A percentile compares a stretch with the other conserved stretches of the same genome.
Evolutionary conservation across 2,888 invertebrate species (phyloP).

Genomic region (Volucella inflata): DNA sequence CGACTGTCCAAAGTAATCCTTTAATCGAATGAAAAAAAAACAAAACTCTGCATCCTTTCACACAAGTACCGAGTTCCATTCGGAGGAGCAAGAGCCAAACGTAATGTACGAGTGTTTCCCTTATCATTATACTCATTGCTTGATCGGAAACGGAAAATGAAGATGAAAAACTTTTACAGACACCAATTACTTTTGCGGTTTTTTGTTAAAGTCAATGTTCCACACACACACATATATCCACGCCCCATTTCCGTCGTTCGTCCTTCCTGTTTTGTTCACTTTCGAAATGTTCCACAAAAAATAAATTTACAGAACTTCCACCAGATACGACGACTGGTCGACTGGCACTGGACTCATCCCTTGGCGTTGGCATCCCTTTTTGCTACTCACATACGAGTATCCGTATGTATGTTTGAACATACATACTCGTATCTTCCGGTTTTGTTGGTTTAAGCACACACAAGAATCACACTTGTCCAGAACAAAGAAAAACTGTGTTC

Average conservation of each 20-base stretch:
- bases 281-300: constrained; percentile 4
- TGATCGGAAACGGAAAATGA: constrained; percentile 70
- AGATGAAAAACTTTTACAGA: constrained; percentile 72
- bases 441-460: constrained; percentile 48
- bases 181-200: constrained; percentile 55
- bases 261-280: constrained; percentile 29
- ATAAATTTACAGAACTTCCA: constrained; percentile 32
- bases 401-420: not conserved
- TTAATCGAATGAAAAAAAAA: too few relatives aligned
- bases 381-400: too few relatives aligned
- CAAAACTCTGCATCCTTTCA: constrained; percentile 12
- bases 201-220: constrained; percentile 12
- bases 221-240: constrained; percentile 17
- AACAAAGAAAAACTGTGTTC: constrained; percentile 43
- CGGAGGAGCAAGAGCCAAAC: constrained; percentile 6
- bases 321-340: constrained; percentile 24
- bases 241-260: constrained; percentile 34
- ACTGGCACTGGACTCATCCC: constrained; percentile 48
- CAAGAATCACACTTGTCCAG: not conserved
- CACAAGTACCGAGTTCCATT: not conserved
- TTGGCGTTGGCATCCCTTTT: not conserved
- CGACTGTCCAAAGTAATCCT: too few relatives aligned
- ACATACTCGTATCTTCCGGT: constrained; percentile 60
- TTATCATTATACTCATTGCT: constrained; percentile 60
- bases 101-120: constrained; percentile 46